Conservation (phyloP, 2,113 vertebrate genomes). For the Aleadryas rufinucha region DNA sequence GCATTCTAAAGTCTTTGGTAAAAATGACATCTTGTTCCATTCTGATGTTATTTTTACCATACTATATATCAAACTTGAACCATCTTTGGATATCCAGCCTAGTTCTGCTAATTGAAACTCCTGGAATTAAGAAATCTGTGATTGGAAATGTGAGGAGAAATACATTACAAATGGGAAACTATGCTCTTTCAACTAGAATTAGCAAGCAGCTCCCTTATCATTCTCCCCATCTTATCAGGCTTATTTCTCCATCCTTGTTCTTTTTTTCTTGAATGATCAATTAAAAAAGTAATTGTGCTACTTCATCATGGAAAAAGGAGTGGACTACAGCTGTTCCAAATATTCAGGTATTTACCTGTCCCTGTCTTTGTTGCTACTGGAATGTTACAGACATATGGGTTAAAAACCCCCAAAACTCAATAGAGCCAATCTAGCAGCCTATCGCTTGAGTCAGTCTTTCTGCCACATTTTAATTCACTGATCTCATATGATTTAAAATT, state of each 20-base stretch:
- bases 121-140: background rate
- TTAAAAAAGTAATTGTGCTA: background rate
- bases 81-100: background rate
- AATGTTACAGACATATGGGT: background rate
- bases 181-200: background rate
- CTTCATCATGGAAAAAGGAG: background rate
- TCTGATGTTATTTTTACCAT: background rate
- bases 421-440: background rate
- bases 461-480: background rate
- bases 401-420: background rate
- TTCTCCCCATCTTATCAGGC: background rate
- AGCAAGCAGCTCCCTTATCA: background rate
- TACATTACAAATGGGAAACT: background rate
- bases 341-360: background rate
- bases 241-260: background rate
- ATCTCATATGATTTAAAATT: background rate
- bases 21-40: background rate
- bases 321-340: background rate
- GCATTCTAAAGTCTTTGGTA: background rate
- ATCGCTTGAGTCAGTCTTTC: background rate
- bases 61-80: background rate
- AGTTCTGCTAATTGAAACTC: background rate
- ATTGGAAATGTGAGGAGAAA: background rate
- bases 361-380: rapidly evolving
- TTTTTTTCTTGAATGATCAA: background rate